A percentile compares a stretch with the other conserved stretches of the same genome.
phyloP scores from a whole-genome alignment of 2,888 invertebrate species.

The Malachius bipustulatus region DNA sequence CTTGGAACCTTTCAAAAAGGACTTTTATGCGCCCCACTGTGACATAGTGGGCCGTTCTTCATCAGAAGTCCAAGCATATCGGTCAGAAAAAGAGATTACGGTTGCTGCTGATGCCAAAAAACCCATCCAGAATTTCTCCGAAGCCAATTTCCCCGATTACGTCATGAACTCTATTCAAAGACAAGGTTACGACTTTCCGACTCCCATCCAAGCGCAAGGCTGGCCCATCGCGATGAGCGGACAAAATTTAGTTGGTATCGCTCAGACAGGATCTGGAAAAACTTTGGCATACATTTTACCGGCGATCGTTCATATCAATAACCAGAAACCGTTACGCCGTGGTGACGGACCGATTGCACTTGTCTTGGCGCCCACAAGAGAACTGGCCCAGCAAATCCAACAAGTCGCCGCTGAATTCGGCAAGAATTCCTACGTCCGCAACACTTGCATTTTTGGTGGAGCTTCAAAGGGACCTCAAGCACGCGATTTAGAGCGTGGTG shows the following conservation, averaged over 20 bases:
- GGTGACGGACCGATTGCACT: conserved; percentile 79
- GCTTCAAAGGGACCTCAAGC: conserved; percentile 78
- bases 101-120: conserved; percentile 64
- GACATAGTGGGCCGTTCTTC: conserved; percentile 49
- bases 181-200: conserved; percentile 60
- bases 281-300: conserved; percentile 74
- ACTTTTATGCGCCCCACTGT: conserved; percentile 64
- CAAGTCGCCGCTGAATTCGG: conserved; percentile 82
- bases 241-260: conserved; percentile 77
- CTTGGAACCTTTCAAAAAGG: conserved; percentile 67
- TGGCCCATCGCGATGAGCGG: conserved; percentile 83
- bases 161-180: conserved; percentile 57
- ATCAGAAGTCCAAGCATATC: conserved; percentile 57
- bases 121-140: conserved; percentile 66
- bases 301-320: conserved; percentile 77
- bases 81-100: conserved; percentile 68
- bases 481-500: conserved; percentile 55
- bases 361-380: conserved; percentile 68
- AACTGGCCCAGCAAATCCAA: conserved; percentile 72
- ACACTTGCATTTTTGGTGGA: conserved; percentile 84
- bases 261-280: conserved; percentile 75
- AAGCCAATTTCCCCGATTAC: conserved; percentile 65
- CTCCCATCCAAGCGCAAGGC: conserved; percentile 74
- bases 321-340: conserved; percentile 62
- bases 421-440: conserved; percentile 63